These are phyloP conservation scores for Dromius quadrimaculatus DNA, from an alignment of 2,888 invertebrate genomes.

Conservation along the genomic window DNA sequence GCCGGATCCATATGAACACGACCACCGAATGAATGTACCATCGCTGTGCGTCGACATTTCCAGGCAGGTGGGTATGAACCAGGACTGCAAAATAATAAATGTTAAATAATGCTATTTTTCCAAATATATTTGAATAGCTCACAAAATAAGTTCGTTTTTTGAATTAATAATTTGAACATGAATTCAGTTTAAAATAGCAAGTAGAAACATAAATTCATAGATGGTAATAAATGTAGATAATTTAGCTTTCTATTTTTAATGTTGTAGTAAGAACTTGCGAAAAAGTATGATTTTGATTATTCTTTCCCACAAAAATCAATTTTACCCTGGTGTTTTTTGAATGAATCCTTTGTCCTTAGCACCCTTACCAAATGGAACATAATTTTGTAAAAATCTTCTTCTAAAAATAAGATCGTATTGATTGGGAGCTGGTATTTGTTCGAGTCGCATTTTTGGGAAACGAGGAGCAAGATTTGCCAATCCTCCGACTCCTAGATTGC, in stretches of 20 bases:
- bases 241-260: too few species aligned
- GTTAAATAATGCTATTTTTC: too few species aligned
- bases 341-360: slow-evolving; percentile 47
- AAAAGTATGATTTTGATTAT: too few species aligned
- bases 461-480: slow-evolving; percentile 59
- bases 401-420: slow-evolving; percentile 58
- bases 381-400: slow-evolving; percentile 54
- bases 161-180: too few species aligned
- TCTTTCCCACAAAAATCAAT: too few species aligned
- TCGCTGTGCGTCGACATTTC: slow-evolving; percentile 61
- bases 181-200: too few species aligned
- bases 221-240: too few species aligned
- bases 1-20: slow-evolving; percentile 64
- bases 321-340: slow-evolving; percentile 61
- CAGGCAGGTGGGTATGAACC: slow-evolving; percentile 59
- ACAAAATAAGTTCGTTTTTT: too few species aligned
- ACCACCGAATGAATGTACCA: slow-evolving; percentile 66
- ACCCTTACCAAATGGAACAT: slow-evolving; percentile 59
- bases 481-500: slow-evolving; percentile 60
- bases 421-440: slow-evolving; percentile 62
- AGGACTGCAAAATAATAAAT: slow-evolving; percentile 60
- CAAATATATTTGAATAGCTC: too few species aligned
- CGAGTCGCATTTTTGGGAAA: slow-evolving; percentile 58
- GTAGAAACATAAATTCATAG: too few species aligned
- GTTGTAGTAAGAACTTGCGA: too few species aligned